These are phyloP conservation scores for Diprion similis DNA, from an alignment of 1,140 invertebrate species.

Conservation along the genomic window DNA sequence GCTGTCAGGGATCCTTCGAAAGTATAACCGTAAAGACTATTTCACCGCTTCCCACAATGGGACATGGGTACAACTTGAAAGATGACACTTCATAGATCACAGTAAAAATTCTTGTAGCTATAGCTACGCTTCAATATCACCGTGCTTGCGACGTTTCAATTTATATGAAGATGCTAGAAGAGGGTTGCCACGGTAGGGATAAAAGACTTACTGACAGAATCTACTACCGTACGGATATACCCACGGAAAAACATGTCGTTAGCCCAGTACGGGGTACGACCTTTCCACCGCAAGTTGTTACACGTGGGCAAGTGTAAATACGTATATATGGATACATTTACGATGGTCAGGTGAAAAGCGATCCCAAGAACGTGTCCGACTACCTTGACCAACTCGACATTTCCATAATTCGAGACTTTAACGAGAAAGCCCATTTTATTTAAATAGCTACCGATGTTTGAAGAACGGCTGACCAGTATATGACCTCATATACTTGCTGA, in stretches of 20 bases:
- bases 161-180: background rate
- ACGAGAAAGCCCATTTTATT: background rate
- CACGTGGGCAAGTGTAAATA: background rate
- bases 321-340: background rate
- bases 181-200: background rate
- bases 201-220: background rate
- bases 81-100: background rate
- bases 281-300: background rate
- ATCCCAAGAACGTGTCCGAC: background rate
- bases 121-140: background rate
- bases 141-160: background rate
- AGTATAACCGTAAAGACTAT: too few species aligned
- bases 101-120: background rate
- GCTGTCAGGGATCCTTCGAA: too few species aligned
- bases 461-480: background rate
- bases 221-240: background rate
- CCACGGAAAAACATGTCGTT: background rate
- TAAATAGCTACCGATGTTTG: background rate
- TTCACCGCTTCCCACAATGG: too few species aligned
- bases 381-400: background rate
- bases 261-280: slow-evolving; percentile 6
- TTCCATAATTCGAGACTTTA: background rate
- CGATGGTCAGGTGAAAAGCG: background rate
- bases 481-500: background rate
- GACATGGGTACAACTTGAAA: too few species aligned